Base-by-base conservation (phyloP, 2,888 invertebrate genomes). In the Acrocera orbiculus region DNA sequence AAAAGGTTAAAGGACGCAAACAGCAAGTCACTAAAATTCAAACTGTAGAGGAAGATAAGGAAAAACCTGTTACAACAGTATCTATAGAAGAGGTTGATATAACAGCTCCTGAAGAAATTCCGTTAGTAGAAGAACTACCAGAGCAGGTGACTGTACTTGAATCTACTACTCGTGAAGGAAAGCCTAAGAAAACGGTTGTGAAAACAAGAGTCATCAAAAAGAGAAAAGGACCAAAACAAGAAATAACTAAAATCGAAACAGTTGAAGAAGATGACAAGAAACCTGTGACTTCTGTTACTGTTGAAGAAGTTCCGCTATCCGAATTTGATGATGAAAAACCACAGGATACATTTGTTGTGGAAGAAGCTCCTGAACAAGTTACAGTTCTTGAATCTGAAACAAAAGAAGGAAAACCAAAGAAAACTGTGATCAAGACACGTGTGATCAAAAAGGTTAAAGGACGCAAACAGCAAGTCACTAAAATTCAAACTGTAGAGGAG, bases 301-400 rank as follows among this genome's bases (percentile, higher is more conserved):
- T 43, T n/a, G 46, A 41, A 37, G 47, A 27, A 36, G 24, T 27
- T 23, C 42, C 44, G 13, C 36, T 6, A 40, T 42, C 52, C 48
- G 47, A 59, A 19, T 2, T 7, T 2, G 3, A 34, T 2, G 34
- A 37, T 42, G 61, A 63, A 46, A 38, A 45, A 40, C 30, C 44
- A 26, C 41, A 40, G 9, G 26, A 54, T 7, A 26, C 8, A 3
- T 7, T 8, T 7, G 34, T 32, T 10, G 29, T 38, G 1, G 11
- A 43, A 38, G 40, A 46, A 37, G 41, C 49, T 11, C 42, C 47
- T 13, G 48, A 54, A 34, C 50, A 51, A 40, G 40, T 47, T 10
- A 53, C 54, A 31, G 46, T 64, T 2, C 54, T 58, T 2, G 64
- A 65, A 5, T 35, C 63, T 2, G 27, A 40, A 10, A 61, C 63